Evolutionary conservation across 2,797 vertebrate genomes (phyloP).

Genomic region (Cynodonichthys magdalenae): DNA sequence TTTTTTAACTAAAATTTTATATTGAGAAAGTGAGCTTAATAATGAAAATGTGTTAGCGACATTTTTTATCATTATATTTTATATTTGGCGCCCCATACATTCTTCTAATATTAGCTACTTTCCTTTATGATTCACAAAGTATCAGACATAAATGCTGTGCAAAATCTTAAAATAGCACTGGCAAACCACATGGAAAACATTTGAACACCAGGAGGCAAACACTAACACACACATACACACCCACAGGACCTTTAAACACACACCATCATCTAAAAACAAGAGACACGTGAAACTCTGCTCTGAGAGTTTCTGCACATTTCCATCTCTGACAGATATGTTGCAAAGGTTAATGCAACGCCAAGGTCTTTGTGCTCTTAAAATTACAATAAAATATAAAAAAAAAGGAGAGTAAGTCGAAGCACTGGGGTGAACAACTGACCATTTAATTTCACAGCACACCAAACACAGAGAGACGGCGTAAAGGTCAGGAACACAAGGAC

Average conservation of each 20-base stretch:
- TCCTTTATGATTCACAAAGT: constrained; percentile 26
- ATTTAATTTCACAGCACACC: constrained; percentile 31
- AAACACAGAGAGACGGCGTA: constrained; percentile 18
- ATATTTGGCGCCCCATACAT: not conserved
- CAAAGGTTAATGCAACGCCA: constrained; percentile 46
- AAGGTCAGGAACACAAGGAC: constrained; percentile 29
- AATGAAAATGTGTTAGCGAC: no score
- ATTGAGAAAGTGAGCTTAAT: no score
- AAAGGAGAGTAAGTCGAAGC: constrained; percentile 9
- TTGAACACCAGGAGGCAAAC: not conserved
- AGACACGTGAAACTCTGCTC: constrained; percentile 15
- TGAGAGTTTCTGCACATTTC: constrained; percentile 23
- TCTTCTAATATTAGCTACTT: constrained; percentile 44
- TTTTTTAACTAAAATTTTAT: no score
- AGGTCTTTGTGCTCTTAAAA: constrained; percentile 45
- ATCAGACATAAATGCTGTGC: constrained; percentile 31
- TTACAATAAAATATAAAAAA: constrained; percentile 3
- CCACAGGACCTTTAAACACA: not conserved
- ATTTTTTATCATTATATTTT: no score
- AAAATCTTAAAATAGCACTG: constrained; percentile 32
- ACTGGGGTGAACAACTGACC: constrained; percentile 14
- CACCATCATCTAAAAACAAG: constrained; percentile 16
- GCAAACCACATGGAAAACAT: constrained; percentile 27
- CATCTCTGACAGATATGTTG: constrained; percentile 18
- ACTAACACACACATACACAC: not conserved